phyloP scores from a whole-genome alignment of 2,797 vertebrate species.

The Heteromormyrus szaboi region DNA sequence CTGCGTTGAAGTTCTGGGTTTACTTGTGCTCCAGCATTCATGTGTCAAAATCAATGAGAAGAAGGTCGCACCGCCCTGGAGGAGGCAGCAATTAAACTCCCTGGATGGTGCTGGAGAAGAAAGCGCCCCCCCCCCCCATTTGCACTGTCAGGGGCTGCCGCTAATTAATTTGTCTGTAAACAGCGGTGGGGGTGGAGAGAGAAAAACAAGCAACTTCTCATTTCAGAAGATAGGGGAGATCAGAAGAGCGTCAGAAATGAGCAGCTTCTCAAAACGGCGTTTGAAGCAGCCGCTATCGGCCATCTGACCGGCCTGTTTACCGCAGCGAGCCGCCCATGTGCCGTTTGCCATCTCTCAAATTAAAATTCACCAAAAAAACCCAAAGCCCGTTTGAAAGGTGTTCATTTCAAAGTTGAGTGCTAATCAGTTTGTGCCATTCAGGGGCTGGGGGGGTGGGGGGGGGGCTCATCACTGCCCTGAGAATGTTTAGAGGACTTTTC shows the following conservation, averaged over 20 bases:
- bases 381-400: conserved; percentile 13
- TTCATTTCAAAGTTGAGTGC: conserved; percentile 24
- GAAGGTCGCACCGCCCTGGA: conserved; percentile 6
- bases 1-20: background rate
- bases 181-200: background rate
- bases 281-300: conserved; percentile 20
- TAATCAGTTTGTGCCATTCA: conserved; percentile 9
- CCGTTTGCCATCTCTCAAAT: conserved; percentile 20
- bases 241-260: conserved; percentile 26
- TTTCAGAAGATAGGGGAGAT: conserved; percentile 27
- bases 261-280: conserved; percentile 15
- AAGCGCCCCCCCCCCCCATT: background rate
- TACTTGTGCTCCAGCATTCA: background rate
- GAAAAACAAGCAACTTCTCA: conserved; percentile 9
- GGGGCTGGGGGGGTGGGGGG: background rate
- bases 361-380: conserved; percentile 18
- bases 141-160: background rate
- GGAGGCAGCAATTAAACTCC: conserved; percentile 21
- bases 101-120: conserved; percentile 11
- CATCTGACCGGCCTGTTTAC: conserved; percentile 20
- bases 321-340: conserved; percentile 1
- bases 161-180: conserved; percentile 32
- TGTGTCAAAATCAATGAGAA: background rate
- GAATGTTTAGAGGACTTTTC: background rate
- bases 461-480: background rate